Base-by-base conservation (phyloP, 1,140 invertebrate genomes). In the Drosophila mayri region DNA sequence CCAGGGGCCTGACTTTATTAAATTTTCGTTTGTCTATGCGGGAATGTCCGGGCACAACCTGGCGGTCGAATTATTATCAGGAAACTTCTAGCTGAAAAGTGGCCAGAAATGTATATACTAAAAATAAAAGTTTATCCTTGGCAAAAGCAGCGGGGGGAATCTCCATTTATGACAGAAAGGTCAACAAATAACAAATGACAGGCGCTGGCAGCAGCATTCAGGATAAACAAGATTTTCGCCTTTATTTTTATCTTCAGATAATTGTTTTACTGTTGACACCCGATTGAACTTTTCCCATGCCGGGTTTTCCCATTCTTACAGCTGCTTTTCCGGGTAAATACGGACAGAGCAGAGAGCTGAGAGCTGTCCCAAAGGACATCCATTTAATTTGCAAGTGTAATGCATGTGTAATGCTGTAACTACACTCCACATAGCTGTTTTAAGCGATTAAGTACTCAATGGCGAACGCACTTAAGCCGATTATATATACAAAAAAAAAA, bases 41-140 rank as follows among this genome's bases (percentile, higher is more conserved):
- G 58, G 38, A 61, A 54, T 16, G 32, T n/a, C 20, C 16, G 12
- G 63, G 81, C 60, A 57, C 66, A 62, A 73, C 82, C 81, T 85
- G 77, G 40, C 57, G 78, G 74, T 47, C 74, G 65, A 85, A 86
- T 85, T 86, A 85, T 86, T 76, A 75, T 63, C 57, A 78, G 11
- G 11, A 79, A 81, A 82, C 38, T 82, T 83, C 18, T 47, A 61
- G 80, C 52, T 83, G 80, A 74, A 65, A 86, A 85, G 49, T 79
- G 38, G 73, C 22, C 60, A 76, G 28, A 14, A 30, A 47, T 12
- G n/a, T n/a, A 62, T 25, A 30, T 9, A 35, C 18, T 35, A 37
- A 44, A 30, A 47, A 12, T n/a, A 25, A 64, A 64, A 60, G 20
- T 60, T 59, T 32, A 30, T 18, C 16, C 11, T 10, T 18, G 6